Conservation (phyloP, 2,888 invertebrate genomes). For the Plusia festucae region DNA sequence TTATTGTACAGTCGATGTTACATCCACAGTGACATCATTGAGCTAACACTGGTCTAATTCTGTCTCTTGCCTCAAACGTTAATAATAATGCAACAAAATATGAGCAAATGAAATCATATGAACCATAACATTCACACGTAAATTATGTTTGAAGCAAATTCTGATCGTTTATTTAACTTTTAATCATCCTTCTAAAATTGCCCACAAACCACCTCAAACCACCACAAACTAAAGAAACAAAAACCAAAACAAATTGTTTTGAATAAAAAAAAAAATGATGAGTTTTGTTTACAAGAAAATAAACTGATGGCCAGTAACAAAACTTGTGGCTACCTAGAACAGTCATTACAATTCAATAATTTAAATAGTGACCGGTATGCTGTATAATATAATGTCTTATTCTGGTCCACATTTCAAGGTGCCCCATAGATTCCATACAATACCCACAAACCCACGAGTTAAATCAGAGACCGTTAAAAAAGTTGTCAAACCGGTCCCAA, state of each 20-base stretch:
- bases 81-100: constrained; percentile 38
- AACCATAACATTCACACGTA: background rate
- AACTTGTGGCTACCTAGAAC: no score
- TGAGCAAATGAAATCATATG: constrained; percentile 35
- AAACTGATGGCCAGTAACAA: no score
- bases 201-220: no score
- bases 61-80: constrained; percentile 34
- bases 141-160: background rate
- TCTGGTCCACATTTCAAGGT: constrained; percentile 9
- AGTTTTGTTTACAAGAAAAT: no score
- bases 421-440: constrained; percentile 12
- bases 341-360: no score
- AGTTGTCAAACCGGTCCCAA: constrained; percentile 53
- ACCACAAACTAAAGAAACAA: background rate
- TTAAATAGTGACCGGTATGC: no score
- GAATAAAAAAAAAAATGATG: no score
- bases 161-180: constrained; percentile 5
- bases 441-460: constrained; percentile 17
- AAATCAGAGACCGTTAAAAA: constrained; percentile 47
- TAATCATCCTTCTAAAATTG: background rate
- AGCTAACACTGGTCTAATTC: constrained; percentile 28
- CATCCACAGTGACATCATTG: constrained; percentile 38
- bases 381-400: constrained; percentile 24
- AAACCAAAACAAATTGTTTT: no score
- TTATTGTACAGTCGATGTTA: constrained; percentile 12